Conservation (phyloP, 2,113 vertebrate species). For the Psilopsiagon aurifrons region DNA sequence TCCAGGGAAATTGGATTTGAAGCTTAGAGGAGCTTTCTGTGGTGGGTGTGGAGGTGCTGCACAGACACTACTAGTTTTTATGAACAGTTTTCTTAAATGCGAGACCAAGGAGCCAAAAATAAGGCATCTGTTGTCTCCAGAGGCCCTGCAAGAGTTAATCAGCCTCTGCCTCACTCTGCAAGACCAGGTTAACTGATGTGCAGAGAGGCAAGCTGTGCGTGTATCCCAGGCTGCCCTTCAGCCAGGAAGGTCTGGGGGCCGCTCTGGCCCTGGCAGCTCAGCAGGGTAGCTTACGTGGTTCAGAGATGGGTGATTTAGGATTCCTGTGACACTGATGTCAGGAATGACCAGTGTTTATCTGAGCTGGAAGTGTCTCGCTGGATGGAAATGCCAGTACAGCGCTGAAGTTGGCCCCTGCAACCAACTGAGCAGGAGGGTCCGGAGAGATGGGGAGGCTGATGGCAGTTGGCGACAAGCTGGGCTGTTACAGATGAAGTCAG, state of each 20-base stretch:
- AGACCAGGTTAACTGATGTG: background rate
- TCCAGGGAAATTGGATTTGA: background rate
- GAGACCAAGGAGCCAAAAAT: background rate
- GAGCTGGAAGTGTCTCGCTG: background rate
- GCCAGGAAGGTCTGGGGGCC: background rate
- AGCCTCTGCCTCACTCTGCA: background rate
- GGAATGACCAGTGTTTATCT: background rate
- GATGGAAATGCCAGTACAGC: background rate
- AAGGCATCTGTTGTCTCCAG: background rate
- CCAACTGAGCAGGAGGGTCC: background rate
- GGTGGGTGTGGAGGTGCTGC: background rate
- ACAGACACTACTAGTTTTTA: background rate
- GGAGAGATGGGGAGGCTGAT: accelerated
- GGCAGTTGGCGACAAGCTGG: background rate
- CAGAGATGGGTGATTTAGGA: background rate
- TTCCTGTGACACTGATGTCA: background rate
- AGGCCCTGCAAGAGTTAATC: background rate
- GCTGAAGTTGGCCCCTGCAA: background rate
- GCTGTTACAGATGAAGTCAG: background rate
- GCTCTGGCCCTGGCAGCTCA: background rate
- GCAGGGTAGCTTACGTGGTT: background rate
- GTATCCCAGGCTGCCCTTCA: background rate
- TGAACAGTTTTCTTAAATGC: background rate
- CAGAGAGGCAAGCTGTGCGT: background rate
- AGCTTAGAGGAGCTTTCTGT: background rate